phyloP scores from a whole-genome alignment of 2,113 vertebrate genomes.

The Chaetodon trifascialis region DNA sequence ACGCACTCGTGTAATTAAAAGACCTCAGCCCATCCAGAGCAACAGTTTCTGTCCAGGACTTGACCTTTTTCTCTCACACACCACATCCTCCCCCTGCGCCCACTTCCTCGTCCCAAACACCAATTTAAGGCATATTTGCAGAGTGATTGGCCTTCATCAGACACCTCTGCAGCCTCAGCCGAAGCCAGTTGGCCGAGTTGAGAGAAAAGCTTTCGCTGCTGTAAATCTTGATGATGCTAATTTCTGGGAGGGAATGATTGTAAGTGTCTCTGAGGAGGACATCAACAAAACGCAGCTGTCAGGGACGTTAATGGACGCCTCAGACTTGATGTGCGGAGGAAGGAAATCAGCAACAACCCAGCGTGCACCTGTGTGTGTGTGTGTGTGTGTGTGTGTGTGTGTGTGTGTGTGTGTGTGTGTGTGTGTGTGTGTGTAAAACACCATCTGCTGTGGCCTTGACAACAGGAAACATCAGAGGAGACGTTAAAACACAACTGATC shows the following conservation, averaged over 20 bases:
- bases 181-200: slow-evolving; percentile 24
- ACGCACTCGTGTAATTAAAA: too few species aligned
- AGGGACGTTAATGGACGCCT: slow-evolving; percentile 14
- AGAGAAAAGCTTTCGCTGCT: not conserved
- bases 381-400: not conserved
- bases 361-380: not conserved
- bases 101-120: slow-evolving; percentile 5
- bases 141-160: slow-evolving; percentile 8
- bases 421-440: slow-evolving; percentile 3
- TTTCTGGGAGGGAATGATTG: slow-evolving; percentile 24
- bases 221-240: slow-evolving; percentile 23
- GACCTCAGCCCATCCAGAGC: too few species aligned
- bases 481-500: too few species aligned
- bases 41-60: not conserved
- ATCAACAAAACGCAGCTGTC: slow-evolving; percentile 11
- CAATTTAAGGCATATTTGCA: slow-evolving; percentile 14
- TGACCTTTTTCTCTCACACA: not conserved
- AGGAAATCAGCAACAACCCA: slow-evolving; percentile 1
- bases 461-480: not conserved
- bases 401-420: not conserved
- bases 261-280: slow-evolving; percentile 18
- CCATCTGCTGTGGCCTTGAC: slow-evolving; percentile 26
- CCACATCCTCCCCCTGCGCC: not conserved
- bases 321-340: not conserved
- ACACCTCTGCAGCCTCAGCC: not conserved